Base-by-base conservation (phyloP, 2,113 vertebrate species). In the Ascaphus truei region DNA sequence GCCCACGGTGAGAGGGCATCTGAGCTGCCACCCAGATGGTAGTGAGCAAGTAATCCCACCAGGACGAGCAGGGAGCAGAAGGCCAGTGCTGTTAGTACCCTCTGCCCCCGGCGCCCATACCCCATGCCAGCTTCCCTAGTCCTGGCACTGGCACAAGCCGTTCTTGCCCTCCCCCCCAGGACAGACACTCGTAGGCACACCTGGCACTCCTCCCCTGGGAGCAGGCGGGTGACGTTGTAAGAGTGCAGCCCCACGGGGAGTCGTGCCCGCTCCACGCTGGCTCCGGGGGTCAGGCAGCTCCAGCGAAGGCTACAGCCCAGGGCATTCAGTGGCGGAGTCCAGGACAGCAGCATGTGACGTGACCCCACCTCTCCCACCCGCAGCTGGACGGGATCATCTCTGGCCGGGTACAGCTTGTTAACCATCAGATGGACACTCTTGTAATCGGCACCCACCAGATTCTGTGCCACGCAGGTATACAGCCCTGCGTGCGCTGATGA, bases 381-480 rank as follows among this genome's bases (percentile, higher is more conserved):
- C 39, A 98, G 80, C 69, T 85, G 85, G 72, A 18, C 64, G 47
- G 26, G 71, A 41, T 77, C 75, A 52, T 71, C 48, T 9, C 79
- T 84, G 1, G 48, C 61, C 0, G 80, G 84, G 75, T 73, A 77
- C 45, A 79, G 81, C 63, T 77, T 86, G 66, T 91, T 90, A 6
- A 99, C 92, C n/a, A 39, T 72, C 39, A 99, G 69, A 0, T 84
- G 90, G 7, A 98, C 69, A 1, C 90, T 93, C 68, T 85, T 92
- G 1, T 93, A 96, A 81, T 98, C 97, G 0, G 95, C 94, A 11
- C 97, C 97, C 0, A 98, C 87, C 22, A 89, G 79, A 74, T 99
- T 99, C 72, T 98, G 95, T 6, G 96, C 97, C 78, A 99, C 91
- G 7, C 97, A 98, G 7, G 96, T 98, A 61, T 98, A 99, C 16